Evolutionary conservation across 2,113 vertebrate genomes (phyloP).

Genomic region (Helogale parvula): DNA sequence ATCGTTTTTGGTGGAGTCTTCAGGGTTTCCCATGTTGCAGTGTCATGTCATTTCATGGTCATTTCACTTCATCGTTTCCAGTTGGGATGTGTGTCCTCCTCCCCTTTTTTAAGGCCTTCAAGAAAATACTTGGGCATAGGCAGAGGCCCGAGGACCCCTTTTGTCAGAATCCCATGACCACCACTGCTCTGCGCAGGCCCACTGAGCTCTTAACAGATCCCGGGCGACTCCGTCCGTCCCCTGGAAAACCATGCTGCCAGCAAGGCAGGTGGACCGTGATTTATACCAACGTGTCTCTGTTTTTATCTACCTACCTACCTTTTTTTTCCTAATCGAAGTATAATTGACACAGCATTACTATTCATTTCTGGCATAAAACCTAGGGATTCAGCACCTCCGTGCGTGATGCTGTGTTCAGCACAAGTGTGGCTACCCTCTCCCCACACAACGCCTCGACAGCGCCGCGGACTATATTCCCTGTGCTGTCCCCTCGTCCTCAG

Average conservation of each 20-base stretch:
- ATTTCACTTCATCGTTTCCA: neutral
- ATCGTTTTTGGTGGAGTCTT: neutral
- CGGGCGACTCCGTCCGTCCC: neutral
- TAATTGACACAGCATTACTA: neutral
- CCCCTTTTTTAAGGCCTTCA: neutral
- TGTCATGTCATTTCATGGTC: neutral
- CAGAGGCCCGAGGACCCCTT: neutral
- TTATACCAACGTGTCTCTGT: neutral
- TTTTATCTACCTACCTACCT: neutral
- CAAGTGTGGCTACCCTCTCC: neutral
- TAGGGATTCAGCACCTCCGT: neutral
- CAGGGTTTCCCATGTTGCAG: neutral
- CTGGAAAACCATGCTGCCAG: neutral
- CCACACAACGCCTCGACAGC: rapidly evolving
- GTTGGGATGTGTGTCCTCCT: neutral
- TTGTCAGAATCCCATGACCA: neutral
- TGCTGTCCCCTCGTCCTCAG: neutral
- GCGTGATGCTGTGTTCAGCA: neutral
- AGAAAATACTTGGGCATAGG: neutral
- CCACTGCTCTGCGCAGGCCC: neutral
- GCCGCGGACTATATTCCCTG: rapidly evolving
- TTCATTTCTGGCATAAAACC: neutral
- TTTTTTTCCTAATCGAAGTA: neutral
- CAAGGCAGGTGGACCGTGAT: neutral
- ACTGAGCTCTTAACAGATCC: neutral